phyloP scores from a whole-genome alignment of 2,113 vertebrate genomes.

The Lamprotornis superbus region DNA sequence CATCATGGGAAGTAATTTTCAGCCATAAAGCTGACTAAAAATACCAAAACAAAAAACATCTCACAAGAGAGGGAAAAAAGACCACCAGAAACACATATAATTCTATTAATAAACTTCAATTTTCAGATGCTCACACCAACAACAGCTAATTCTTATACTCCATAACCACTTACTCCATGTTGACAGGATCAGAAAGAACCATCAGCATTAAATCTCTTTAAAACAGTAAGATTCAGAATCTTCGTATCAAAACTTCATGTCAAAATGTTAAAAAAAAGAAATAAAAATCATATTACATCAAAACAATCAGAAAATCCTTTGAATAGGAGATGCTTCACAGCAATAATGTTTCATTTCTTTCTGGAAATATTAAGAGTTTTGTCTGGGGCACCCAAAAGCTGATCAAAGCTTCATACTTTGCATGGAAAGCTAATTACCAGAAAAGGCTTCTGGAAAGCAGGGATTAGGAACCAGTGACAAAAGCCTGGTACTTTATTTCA shows the following conservation, averaged over 20 bases:
- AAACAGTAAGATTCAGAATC: neutral
- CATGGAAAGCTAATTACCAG: neutral
- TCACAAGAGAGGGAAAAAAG: neutral
- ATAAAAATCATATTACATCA: neutral
- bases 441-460: neutral
- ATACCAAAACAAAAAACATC: neutral
- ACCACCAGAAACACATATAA: fast-evolving
- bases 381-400: neutral
- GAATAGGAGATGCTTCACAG: neutral
- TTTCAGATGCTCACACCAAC: neutral
- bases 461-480: neutral
- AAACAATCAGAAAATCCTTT: neutral
- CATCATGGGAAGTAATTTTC: neutral
- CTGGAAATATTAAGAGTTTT: neutral
- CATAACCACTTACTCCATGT: neutral
- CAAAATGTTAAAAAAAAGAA: neutral
- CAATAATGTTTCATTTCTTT: neutral
- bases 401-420: neutral
- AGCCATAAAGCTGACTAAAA: neutral
- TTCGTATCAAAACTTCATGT: neutral
- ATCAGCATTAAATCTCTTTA: neutral
- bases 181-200: neutral
- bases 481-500: neutral
- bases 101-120: neutral
- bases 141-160: neutral